Conservation (phyloP, 37 sponge, comb jelly and placozoan genomes). For the Aplysina aerophoba region DNA sequence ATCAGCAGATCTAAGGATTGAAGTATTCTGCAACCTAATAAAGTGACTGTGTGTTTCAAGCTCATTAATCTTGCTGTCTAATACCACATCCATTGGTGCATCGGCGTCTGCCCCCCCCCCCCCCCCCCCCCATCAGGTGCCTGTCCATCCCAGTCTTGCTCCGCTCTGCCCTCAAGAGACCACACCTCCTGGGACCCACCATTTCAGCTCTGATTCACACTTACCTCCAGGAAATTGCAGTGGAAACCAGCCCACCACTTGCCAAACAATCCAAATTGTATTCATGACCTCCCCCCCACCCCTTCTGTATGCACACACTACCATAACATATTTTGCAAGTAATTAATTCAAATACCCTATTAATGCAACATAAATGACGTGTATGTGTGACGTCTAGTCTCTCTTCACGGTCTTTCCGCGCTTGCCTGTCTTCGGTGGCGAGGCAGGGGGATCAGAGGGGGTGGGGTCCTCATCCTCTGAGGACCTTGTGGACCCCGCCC, state of each 20-base stretch:
- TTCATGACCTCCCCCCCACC: background rate
- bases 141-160: conserved; percentile 71
- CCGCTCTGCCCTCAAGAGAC: conserved; percentile 55
- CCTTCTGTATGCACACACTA: no score
- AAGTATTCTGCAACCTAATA: background rate
- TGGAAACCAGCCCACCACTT: conserved; percentile 2
- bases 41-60: no score
- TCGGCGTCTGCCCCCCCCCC: background rate
- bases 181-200: conserved; percentile 29
- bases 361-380: no score
- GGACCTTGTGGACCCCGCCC: background rate
- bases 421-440: no score
- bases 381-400: background rate
- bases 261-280: conserved; percentile 11
- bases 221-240: conserved; percentile 18
- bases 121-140: conserved; percentile 33
- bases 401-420: background rate
- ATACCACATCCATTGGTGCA: no score
- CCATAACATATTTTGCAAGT: no score
- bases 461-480: background rate
- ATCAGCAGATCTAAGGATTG: background rate
- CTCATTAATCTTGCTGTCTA: no score
- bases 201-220: conserved; percentile 1
- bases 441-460: background rate
- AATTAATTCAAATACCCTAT: no score